Evolutionary conservation across 2,888 invertebrate genomes (phyloP).

Genomic region (Spisula subtruncata): DNA sequence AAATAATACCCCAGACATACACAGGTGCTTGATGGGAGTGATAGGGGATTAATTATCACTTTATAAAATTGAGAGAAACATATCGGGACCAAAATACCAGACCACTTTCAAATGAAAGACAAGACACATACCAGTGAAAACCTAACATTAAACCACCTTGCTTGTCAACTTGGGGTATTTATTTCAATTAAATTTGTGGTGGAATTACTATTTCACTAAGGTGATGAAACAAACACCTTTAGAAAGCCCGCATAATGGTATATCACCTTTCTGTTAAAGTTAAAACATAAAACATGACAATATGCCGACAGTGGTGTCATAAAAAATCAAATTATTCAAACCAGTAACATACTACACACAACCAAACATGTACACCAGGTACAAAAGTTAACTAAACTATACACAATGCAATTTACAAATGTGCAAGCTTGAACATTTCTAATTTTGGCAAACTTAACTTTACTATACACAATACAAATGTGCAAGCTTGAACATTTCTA

Average conservation of each 20-base stretch:
- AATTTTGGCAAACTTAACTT: background rate
- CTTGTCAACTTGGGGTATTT: background rate
- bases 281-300: background rate
- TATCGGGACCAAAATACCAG: too few relatives aligned
- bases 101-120: too few relatives aligned
- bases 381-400: too few relatives aligned
- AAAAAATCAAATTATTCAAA: conserved; percentile 1
- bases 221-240: background rate
- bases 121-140: too few relatives aligned
- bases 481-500: conserved; percentile 10
- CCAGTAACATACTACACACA: background rate
- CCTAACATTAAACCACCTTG: background rate
- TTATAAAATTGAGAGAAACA: too few relatives aligned
- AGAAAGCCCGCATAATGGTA: background rate
- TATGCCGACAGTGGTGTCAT: background rate
- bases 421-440: conserved; percentile 1
- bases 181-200: background rate
- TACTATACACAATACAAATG: background rate
- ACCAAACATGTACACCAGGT: too few relatives aligned
- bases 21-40: too few relatives aligned
- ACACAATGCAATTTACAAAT: background rate
- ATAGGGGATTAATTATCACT: too few relatives aligned
- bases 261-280: background rate
- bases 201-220: background rate
- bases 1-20: too few relatives aligned